Percentiles rank a stretch among this genome's conserved stretches.
Evolutionary conservation across 2,888 invertebrate species (phyloP).

Genomic region (Invenusta paracnida): DNA sequence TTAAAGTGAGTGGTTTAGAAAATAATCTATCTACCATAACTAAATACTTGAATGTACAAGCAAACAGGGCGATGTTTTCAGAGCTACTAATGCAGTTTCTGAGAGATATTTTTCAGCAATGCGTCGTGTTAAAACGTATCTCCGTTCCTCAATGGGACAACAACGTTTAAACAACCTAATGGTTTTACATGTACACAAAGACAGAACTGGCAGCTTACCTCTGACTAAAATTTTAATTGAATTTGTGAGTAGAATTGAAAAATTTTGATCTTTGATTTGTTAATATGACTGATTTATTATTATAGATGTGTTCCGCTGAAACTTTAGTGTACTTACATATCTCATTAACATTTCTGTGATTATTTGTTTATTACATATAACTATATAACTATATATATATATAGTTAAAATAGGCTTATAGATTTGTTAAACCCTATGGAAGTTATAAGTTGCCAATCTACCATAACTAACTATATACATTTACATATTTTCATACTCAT

Average conservation of each 20-base stretch:
- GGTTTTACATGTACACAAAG: neutral
- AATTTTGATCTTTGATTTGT: no score
- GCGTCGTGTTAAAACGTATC: constrained; percentile 5
- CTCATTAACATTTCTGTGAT: no score
- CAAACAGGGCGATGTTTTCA: neutral
- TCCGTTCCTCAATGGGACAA: constrained; percentile 4
- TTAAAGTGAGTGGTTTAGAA: neutral
- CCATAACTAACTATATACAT: no score
- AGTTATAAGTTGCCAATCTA: no score
- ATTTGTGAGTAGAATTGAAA: neutral
- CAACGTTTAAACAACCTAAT: neutral
- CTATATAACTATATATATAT: no score
- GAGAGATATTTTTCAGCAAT: neutral
- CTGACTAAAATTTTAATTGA: neutral
- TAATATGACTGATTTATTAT: no score
- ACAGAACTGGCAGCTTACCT: neutral
- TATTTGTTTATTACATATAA: no score
- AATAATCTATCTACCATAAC: neutral
- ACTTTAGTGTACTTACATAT: no score
- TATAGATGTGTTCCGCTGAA: no score
- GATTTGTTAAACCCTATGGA: no score
- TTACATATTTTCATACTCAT: no score
- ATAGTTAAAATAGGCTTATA: no score
- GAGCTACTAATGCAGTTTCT: neutral
- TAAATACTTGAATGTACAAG: neutral